Evolutionary conservation across 2,888 invertebrate species (phyloP).

Genomic region (Lordiphosa fenestrarum): DNA sequence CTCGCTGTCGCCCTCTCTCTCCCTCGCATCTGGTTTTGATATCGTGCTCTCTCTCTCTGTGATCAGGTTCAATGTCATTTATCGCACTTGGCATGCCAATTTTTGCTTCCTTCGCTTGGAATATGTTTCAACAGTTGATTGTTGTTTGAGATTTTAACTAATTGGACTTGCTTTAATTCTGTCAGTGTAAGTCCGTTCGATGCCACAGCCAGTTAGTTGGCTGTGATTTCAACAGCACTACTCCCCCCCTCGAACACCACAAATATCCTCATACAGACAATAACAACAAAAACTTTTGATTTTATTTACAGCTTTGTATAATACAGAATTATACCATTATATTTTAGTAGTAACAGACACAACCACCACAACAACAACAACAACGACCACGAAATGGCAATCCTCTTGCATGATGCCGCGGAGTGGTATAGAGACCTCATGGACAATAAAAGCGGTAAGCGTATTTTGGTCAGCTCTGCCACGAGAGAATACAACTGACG

Average conservation of each 20-base stretch:
- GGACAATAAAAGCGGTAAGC: constrained; percentile 86
- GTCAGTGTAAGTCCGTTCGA: not conserved
- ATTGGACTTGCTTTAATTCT: constrained; percentile 11
- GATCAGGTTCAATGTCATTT: constrained; percentile 17
- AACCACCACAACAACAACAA: constrained; percentile 3
- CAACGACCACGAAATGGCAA: constrained; percentile 67
- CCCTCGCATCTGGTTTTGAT: not conserved
- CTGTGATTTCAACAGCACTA: constrained; percentile 1
- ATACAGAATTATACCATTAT: no score
- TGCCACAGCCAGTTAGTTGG: constrained; percentile 4
- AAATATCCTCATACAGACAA: not conserved
- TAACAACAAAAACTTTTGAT: not conserved
- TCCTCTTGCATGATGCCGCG: constrained; percentile 75
- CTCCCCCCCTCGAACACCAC: no score
- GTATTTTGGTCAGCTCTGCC: not conserved
- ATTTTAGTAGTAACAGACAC: constrained; percentile 2
- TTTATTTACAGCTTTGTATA: constrained; percentile 4
- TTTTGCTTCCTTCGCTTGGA: constrained; percentile 2
- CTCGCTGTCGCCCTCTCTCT: not conserved
- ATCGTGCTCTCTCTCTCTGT: not conserved
- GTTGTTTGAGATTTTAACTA: constrained; percentile 7
- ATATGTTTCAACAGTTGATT: not conserved
- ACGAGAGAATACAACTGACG: not conserved
- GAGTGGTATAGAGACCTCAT: constrained; percentile 87
- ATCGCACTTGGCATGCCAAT: constrained; percentile 4